Evolutionary conservation across 2,888 invertebrate genomes (phyloP), one percentile per base, ranked within the genome.

Genomic region (Ashinkailepas kermadecensis): DNA sequence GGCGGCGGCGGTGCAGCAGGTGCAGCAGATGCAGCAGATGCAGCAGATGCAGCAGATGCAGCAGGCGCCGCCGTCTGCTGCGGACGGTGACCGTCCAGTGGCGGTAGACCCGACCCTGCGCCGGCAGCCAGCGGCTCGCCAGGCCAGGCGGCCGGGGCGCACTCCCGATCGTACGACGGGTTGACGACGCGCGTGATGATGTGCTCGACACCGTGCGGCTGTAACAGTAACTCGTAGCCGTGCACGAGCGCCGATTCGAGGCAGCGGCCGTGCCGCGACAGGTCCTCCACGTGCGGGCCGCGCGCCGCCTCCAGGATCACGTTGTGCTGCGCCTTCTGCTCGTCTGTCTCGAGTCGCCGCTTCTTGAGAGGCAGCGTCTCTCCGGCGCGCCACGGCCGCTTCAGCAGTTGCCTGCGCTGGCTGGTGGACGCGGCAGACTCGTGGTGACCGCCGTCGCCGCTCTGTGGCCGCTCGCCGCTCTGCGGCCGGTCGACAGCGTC

Each of bases 361-460:
- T 74, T 74, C 74, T 74, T 74, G 10, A 74, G 74, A 8, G 74
- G 74, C 74, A 74, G 74, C 18, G 74, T 74, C 74, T 74, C 23
- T 3, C 74, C 56, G 54, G 56, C 54, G 56, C 23, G 8, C 18
- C 13, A 12, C 3, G 74, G 74, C 18, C 70, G 70, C 25, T 70
- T 70, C 70, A 70, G 70, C 25, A 13, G 39, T 3, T 25, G 39
- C 25, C 39, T 39, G 39, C 39, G 39, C 39, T 39, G 39, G 39
- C 39, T 39, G 39, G 39, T 39, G 39, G 39, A 39, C 39, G 4
- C 4, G 39, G 39, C 39, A 39, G 39, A 39, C 39, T 39, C 39
- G 39, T 39, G 39, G 39, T 4, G 39, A 39, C 39, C 39, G 39
- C 39, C 39, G 39, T 39, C 39, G 39, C 39, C 39, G 39, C 39